phyloP scores from a whole-genome alignment of 2,797 vertebrate genomes.

The Ambastaia sidthimunki region DNA sequence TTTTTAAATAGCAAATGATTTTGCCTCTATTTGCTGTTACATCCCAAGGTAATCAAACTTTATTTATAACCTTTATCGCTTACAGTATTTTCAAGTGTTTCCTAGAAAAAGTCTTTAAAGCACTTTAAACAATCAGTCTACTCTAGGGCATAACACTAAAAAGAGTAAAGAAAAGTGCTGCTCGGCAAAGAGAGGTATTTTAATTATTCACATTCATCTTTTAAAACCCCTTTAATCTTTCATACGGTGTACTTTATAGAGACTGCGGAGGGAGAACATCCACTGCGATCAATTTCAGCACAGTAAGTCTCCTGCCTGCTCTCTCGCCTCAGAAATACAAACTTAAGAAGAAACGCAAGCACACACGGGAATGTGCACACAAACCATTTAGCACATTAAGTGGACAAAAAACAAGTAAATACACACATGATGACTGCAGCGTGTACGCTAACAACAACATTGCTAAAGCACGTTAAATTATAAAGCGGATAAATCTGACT shows the following conservation, averaged over 20 bases:
- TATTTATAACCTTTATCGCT: not conserved
- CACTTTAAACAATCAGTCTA: not conserved
- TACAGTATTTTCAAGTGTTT: not conserved
- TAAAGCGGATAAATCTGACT: not conserved
- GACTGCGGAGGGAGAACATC: slow-evolving; percentile 55
- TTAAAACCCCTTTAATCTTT: slow-evolving; percentile 79
- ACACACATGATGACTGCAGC: not conserved
- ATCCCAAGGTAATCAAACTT: not conserved
- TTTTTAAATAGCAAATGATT: not conserved
- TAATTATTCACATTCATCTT: slow-evolving; percentile 76
- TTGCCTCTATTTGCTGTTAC: not conserved
- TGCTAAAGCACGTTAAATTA: not conserved
- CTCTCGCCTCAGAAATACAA: not conserved
- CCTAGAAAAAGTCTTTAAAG: not conserved
- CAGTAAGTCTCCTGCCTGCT: not conserved
- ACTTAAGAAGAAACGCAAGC: slow-evolving; percentile 33
- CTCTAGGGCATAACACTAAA: not conserved
- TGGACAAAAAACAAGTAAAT: slow-evolving; percentile 4
- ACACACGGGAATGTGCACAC: slow-evolving; percentile 28
- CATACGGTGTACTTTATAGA: slow-evolving; percentile 67
- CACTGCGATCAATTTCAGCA: slow-evolving; percentile 67
- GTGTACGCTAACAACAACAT: not conserved
- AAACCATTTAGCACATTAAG: not conserved
- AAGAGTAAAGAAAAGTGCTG: not conserved
- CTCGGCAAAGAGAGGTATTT: slow-evolving; percentile 9